Base-by-base conservation (phyloP, 2,113 vertebrate genomes). In the Esox niger region DNA sequence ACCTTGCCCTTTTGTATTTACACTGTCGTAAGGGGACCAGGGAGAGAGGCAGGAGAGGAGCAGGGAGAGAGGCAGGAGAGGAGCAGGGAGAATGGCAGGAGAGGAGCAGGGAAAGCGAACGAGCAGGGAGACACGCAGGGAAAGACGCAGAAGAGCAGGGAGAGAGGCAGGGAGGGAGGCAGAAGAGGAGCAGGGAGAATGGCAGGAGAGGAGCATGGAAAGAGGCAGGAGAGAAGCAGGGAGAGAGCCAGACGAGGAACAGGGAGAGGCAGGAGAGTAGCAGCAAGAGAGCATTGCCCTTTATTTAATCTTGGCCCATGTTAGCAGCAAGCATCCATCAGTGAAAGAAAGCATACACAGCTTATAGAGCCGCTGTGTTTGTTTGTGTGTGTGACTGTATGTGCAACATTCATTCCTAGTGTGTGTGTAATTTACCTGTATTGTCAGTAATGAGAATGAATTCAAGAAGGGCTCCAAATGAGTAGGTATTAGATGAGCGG, bases 291-390 rank as follows among this genome's bases (percentile, higher is more conserved):
- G 68, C 17, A 11, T 21, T 46, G 64, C 20, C 61, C 67, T 69
- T 56, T 76, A 62, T 23, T 71, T 69, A 49, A 75, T 79, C 35
- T 68, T 61, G 60, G 71, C 64, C 55, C 59, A 43, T 31, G 66
- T 69, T 35, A 70, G 55, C n/a, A 32, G 32, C 32, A 23, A 57
- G 56, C 70, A 78, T 71, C 78, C 69, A 78, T 83, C 73, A 76
- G 66, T 59, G 47, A 13, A 38, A 20, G n/a, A 13, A 38, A 20
- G n/a, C 70, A n/a, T 8, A 60, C 35, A 23, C 63, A 49, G 38
- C 61, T 46, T 70, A n/a, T n/a, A n/a, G n/a, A n/a, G n/a, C n/a
- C n/a, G n/a, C n/a, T 47, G 56, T 75, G 71, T 73, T 52, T 64
- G 30, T 6, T n/a, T 20, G 35, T 47, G 62, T 43, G 13, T 52